These are phyloP conservation scores for Cephonodes hylas DNA, from an alignment of 2,888 invertebrate species.

Conservation along the genomic window DNA sequence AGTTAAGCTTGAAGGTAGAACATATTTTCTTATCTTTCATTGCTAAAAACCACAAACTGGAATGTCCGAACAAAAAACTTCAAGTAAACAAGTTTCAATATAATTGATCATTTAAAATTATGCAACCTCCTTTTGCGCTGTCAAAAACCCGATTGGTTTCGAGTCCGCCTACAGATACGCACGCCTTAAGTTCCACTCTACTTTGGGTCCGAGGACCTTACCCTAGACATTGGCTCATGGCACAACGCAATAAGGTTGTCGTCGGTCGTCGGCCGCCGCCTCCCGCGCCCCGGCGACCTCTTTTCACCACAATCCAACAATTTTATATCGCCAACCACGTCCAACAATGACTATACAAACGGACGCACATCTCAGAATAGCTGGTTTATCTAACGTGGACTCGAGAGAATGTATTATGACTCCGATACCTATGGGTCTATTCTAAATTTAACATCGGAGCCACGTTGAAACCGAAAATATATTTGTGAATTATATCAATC, in stretches of 20 bases:
- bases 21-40: neutral
- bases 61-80: neutral
- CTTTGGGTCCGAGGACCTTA: constrained; percentile 67
- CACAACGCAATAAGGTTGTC: constrained; percentile 64
- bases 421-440: constrained; percentile 27
- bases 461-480: constrained; percentile 7
- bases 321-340: constrained; percentile 45
- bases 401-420: constrained; percentile 35
- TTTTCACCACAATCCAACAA: constrained; percentile 57
- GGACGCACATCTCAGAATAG: constrained; percentile 39
- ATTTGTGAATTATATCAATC: neutral
- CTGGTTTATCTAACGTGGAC: constrained; percentile 43
- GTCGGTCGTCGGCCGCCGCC: constrained; percentile 71
- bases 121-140: constrained; percentile 50
- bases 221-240: constrained; percentile 70
- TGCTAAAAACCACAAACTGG: neutral
- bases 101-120: constrained; percentile 13
- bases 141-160: constrained; percentile 53
- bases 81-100: constrained; percentile 3
- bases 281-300: constrained; percentile 64
- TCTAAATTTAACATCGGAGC: constrained; percentile 34
- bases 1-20: neutral
- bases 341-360: constrained; percentile 39
- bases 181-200: constrained; percentile 50
- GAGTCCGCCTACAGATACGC: constrained; percentile 52